These are phyloP conservation scores for Trissoscelio sp. DNA, from an alignment of 2,888 invertebrate species.

Conservation along the genomic window DNA sequence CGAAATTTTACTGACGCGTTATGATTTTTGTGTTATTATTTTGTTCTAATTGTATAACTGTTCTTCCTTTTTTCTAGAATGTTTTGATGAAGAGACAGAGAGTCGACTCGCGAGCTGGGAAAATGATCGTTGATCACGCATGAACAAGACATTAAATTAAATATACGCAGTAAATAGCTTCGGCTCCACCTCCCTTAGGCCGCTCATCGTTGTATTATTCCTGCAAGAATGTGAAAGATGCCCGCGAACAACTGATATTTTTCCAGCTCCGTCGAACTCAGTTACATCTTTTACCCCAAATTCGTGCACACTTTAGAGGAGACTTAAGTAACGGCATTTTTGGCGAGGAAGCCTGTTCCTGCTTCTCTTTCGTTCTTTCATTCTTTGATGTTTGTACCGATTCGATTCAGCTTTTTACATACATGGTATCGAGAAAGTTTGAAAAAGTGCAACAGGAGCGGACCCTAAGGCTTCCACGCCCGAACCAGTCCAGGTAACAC, in stretches of 20 bases:
- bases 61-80: conserved; percentile 27
- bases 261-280: conserved; percentile 75
- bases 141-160: conserved; percentile 68
- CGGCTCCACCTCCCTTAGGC: conserved; percentile 69
- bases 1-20: conserved; percentile 37
- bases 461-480: conserved; percentile 77
- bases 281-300: conserved; percentile 42
- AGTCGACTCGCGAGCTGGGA: conserved; percentile 76
- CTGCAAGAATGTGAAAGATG: conserved; percentile 78
- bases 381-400: too few species aligned
- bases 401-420: too few species aligned
- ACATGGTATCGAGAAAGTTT: conserved; percentile 42
- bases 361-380: conserved; percentile 65
- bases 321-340: conserved; percentile 77
- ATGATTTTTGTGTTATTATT: conserved; percentile 32
- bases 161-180: conserved; percentile 73
- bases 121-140: conserved; percentile 81
- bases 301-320: conserved; percentile 69
- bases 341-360: conserved; percentile 77
- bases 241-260: conserved; percentile 81
- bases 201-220: conserved; percentile 73
- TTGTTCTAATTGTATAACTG: conserved; percentile 18
- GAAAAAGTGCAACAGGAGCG: conserved; percentile 70
- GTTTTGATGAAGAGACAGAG: conserved; percentile 30
- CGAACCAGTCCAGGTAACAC: conserved; percentile 83